Evolutionary conservation across 2,888 invertebrate species (phyloP).

Genomic region (Drosophila picticornis): DNA sequence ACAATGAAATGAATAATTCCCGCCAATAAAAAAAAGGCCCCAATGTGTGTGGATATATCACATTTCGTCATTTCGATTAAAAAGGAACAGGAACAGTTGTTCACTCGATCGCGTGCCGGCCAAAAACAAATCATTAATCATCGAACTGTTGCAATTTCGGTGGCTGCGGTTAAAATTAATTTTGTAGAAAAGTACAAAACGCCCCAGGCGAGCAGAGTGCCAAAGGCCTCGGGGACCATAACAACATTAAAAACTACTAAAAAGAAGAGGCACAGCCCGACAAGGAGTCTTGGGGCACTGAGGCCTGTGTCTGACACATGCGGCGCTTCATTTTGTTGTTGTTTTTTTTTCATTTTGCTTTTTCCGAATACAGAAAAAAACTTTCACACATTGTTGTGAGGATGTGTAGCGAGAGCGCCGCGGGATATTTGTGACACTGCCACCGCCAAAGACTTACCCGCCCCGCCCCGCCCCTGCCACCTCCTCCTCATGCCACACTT

Average conservation of each 20-base stretch:
- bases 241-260: constrained; percentile 81
- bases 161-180: constrained; percentile 77
- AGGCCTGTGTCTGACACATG: constrained; percentile 82
- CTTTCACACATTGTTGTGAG: constrained; percentile 82
- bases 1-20: constrained; percentile 74
- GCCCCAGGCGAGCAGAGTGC: constrained; percentile 51
- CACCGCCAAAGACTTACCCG: constrained; percentile 31
- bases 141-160: constrained; percentile 73
- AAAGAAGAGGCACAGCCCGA: constrained; percentile 28
- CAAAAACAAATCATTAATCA: constrained; percentile 83
- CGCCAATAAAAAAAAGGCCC: constrained; percentile 38
- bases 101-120: constrained; percentile 69
- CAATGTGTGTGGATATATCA: constrained; percentile 47
- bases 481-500: constrained; percentile 1
- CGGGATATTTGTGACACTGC: constrained; percentile 73
- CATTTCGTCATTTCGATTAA: constrained; percentile 51
- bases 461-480: constrained; percentile 4
- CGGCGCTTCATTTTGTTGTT: constrained; percentile 54
- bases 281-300: constrained; percentile 15
- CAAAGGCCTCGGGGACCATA: constrained; percentile 73
- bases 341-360: not conserved
- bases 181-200: constrained; percentile 72
- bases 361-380: constrained; percentile 64
- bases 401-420: constrained; percentile 75
- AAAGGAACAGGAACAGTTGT: constrained; percentile 45